Base-by-base conservation (phyloP, 2,888 invertebrate species). In the Phoronis australis region DNA sequence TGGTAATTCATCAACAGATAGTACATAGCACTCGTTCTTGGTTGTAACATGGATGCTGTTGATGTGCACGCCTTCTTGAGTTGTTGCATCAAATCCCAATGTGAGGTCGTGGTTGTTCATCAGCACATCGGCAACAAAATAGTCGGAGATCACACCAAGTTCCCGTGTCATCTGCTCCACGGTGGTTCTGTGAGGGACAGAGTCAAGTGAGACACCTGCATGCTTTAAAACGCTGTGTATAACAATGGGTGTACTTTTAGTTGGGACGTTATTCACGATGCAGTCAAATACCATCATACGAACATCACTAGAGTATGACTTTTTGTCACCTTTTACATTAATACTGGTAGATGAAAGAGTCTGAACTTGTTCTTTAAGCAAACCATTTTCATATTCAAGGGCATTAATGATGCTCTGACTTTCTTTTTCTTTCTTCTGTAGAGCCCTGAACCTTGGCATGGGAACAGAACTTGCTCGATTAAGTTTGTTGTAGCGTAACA, bases 21-120 rank as follows among this genome's bases (percentile, higher is more conserved):
- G 26, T 12, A 38, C 47, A 20, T 35, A 5, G 40, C 47, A 51
- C 24, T 40, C 42, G 4, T 43, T 31, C 35, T 23, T 23, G 18
- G 41, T 54, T 12, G 55, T 55, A 27, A 55, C 6, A 35, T 55
- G 55, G 22, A 55, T 42, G 25, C 48, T 45, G 45, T 55, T 55
- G 2, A 55, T 43, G 35, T 55, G 53, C 21, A 38, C 26, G 4
- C 50, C 53, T 40, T 55, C 55, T 37, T 55, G 55, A 2, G 55
- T 55, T 0, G 50, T 55, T 9, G 53, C 45, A 27, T 55, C 50
- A 20, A 55, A 55, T 9, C 53, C 55, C 15, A 55, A 24, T 4
- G 55, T 55, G 12, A 51, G 20, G 20, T 54, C 22, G 4, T 37
- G 27, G 9, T 26, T 40, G 18, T n/a, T 23, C 12, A 53, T 15